Evolutionary conservation across 2,888 invertebrate genomes (phyloP).

Genomic region (Brachynemurus nebulosus): DNA sequence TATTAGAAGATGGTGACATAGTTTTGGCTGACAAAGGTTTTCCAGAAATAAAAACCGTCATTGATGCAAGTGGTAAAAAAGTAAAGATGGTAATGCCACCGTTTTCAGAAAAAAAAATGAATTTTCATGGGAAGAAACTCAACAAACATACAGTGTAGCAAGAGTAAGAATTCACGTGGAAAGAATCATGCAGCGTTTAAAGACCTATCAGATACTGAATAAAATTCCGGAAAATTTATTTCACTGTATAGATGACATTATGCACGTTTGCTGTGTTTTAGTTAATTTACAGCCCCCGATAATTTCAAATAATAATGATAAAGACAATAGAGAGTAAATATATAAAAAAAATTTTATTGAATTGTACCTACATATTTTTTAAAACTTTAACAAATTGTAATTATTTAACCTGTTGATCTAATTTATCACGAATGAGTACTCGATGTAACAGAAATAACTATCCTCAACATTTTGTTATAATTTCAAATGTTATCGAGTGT

Average conservation of each 20-base stretch:
- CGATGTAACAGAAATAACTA: not conserved
- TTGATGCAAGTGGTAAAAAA: constrained; percentile 11
- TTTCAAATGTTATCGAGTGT: too few relatives aligned
- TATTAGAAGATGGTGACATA: constrained; percentile 11
- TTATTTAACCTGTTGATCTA: not conserved
- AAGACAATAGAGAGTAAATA: too few relatives aligned
- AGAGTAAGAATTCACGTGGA: constrained; percentile 9
- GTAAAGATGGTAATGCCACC: constrained; percentile 11
- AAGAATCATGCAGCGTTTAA: constrained; percentile 8
- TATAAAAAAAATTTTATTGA: too few relatives aligned
- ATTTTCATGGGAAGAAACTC: constrained; percentile 10
- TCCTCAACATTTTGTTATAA: too few relatives aligned
- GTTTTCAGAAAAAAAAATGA: constrained; percentile 9
- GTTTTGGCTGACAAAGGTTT: too few relatives aligned
- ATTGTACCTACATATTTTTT: constrained; percentile 8
- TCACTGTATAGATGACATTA: constrained; percentile 8
- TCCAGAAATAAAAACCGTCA: constrained; percentile 7
- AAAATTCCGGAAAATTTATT: constrained; percentile 8
- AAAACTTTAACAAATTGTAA: not conserved
- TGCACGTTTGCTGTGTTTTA: constrained; percentile 5
- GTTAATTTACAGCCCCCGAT: constrained; percentile 10
- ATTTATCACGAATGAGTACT: not conserved
- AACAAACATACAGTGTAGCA: constrained; percentile 11
- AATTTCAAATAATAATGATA: too few relatives aligned
- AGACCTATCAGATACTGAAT: constrained; percentile 7